Conservation (phyloP, 2,113 vertebrate genomes). For the Tetrao urogallus region DNA sequence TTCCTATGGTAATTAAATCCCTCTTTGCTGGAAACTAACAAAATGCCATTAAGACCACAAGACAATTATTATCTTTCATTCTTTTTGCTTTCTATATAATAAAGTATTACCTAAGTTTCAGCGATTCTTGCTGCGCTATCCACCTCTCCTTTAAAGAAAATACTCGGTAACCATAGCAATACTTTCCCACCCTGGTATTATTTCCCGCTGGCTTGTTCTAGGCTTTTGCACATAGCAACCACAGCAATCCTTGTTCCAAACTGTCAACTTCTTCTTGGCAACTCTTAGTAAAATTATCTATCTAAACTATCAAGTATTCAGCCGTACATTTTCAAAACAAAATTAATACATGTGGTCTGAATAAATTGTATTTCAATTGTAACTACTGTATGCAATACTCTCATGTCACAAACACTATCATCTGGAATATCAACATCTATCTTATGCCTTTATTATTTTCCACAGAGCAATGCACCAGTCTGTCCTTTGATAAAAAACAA, state of each 20-base stretch:
- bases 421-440: background rate
- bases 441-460: background rate
- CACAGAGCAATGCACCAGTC: background rate
- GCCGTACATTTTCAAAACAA: conserved; percentile 37
- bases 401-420: background rate
- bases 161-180: conserved; percentile 73
- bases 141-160: conserved; percentile 70
- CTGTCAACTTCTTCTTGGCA: conserved; percentile 55
- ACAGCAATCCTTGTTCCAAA: conserved; percentile 54
- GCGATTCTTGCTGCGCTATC: conserved; percentile 53
- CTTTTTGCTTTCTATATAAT: conserved; percentile 33
- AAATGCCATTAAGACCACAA: conserved; percentile 38
- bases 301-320: conserved; percentile 32
- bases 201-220: conserved; percentile 71
- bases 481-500: background rate
- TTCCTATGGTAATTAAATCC: conserved; percentile 52
- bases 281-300: conserved; percentile 40
- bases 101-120: conserved; percentile 57
- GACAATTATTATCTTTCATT: conserved; percentile 50
- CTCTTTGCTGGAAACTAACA: conserved; percentile 54
- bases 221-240: conserved; percentile 70
- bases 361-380: background rate
- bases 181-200: conserved; percentile 72
- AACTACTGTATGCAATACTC: background rate
- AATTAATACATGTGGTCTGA: background rate